These are phyloP conservation scores for Orthosia gothica DNA, from an alignment of 2,888 invertebrate genomes.

Conservation along the genomic window DNA sequence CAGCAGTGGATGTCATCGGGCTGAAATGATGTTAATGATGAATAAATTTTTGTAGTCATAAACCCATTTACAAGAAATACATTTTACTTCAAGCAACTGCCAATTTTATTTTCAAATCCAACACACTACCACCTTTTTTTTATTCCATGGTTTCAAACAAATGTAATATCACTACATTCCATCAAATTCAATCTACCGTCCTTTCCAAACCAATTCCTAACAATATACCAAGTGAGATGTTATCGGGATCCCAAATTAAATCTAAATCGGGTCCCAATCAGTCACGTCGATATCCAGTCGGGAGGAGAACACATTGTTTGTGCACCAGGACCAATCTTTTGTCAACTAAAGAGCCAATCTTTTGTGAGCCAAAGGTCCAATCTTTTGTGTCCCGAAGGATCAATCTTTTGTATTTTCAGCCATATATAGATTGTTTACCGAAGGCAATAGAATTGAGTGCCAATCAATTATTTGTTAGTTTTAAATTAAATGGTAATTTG, in stretches of 20 bases:
- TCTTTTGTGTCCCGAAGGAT: constrained; percentile 26
- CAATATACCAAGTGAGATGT: constrained; percentile 18
- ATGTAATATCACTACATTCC: neutral
- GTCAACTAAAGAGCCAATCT: constrained; percentile 19
- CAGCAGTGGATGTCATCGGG: too few relatives aligned
- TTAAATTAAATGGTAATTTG: constrained; percentile 52
- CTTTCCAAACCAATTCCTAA: neutral
- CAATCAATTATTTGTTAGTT: constrained; percentile 49
- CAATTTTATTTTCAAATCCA: too few relatives aligned
- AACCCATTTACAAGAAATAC: too few relatives aligned
- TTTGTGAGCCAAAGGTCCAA: constrained; percentile 25
- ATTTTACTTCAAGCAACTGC: too few relatives aligned
- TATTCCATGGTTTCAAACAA: neutral
- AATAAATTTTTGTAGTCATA: too few relatives aligned
- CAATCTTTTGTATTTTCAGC: constrained; percentile 29
- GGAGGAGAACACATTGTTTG: constrained; percentile 31
- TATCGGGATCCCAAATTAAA: constrained; percentile 30
- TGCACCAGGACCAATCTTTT: constrained; percentile 24
- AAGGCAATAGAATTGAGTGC: constrained; percentile 24
- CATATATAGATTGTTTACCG: constrained; percentile 14
- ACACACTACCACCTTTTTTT: too few relatives aligned
- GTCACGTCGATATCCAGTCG: constrained; percentile 21
- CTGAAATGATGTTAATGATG: too few relatives aligned
- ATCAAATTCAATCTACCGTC: constrained; percentile 7
- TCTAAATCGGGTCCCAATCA: constrained; percentile 23